Base-by-base conservation (phyloP, 2,888 invertebrate species). In the Hydriomena furcata region DNA sequence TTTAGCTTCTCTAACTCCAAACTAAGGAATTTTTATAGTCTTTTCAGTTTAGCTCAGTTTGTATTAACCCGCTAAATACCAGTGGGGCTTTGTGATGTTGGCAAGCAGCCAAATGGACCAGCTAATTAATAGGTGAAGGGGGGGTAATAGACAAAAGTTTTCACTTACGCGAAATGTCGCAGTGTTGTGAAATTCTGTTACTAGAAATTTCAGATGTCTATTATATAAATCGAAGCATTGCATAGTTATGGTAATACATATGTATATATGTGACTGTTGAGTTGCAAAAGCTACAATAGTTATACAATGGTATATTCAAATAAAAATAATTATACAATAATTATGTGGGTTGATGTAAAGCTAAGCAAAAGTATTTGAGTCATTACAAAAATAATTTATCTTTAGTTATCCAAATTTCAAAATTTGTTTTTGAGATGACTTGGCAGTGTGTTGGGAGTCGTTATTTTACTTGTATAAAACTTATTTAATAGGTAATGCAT, bases 81-180 rank as follows among this genome's bases (percentile, higher is more conserved):
- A 20, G 7, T 30, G 10, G 11, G 5, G 21, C n/a, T 23, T 4
- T 13, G 13, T 31, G 2, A 23, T 21, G 30, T 30, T 48, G 41
- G 47, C 13, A 35, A 30, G 30, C 35, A 41, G 23, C 47, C 47
- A 6, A 41, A 24, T 48, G 13, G 17, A 35, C 30, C 17, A 28
- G 23, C 28, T 35, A 41, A 48, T 47, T 41, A 48, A 41, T 48
- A 24, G 8, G 23, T 48, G n/a, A n/a, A n/a, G n/a, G n/a, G n/a
- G n/a, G 20, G 30, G 30, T n/a, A 30, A 12, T 38, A 12, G 38
- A 11, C n/a, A 46, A 10, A 8, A 13, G 23, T 28, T 41, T 47
- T 47, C 47, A 48, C 21, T 48, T 40, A 35, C 13, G 20, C 27
- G 10, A 24, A 27, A n/a, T 27, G 8, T 21, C 0, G 17, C 8